A percentile compares a stretch with the other conserved stretches of the same genome.
These are phyloP conservation scores for Uria lomvia DNA, from an alignment of 2,113 vertebrate species.

Conservation along the genomic window DNA sequence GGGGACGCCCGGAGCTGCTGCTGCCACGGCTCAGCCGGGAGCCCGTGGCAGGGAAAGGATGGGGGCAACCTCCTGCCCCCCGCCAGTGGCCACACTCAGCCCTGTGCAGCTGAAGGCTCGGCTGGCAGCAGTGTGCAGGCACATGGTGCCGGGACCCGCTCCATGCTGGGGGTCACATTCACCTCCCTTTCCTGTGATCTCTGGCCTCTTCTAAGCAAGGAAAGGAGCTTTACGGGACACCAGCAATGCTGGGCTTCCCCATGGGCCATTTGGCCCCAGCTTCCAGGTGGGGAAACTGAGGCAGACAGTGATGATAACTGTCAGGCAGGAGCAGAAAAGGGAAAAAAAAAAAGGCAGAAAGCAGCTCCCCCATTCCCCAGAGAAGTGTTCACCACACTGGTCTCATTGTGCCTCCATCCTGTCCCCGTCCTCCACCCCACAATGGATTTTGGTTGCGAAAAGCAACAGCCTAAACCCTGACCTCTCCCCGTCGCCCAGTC, in stretches of 20 bases:
- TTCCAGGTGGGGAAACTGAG: not conserved
- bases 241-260: not conserved
- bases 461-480: not conserved
- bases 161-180: not conserved
- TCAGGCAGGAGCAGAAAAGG: not conserved
- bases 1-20: not conserved
- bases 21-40: rapidly evolving
- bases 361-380: not conserved
- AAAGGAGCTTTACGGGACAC: not conserved
- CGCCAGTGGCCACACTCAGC: rapidly evolving
- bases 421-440: not conserved
- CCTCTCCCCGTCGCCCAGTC: not conserved
- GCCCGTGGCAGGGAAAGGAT: not conserved
- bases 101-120: not conserved
- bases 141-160: rapidly evolving
- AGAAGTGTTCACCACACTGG: not conserved
- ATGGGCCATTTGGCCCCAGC: not conserved
- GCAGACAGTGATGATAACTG: not conserved
- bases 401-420: not conserved
- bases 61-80: not conserved
- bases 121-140: not conserved
- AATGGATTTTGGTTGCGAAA: not conserved
- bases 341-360: not conserved
- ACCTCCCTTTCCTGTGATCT: not conserved
- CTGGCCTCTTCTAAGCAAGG: not conserved